A percentile compares a stretch with the other conserved stretches of the same genome.
Conservation (phyloP, 2,113 vertebrate genomes). For the Apus apus region DNA sequence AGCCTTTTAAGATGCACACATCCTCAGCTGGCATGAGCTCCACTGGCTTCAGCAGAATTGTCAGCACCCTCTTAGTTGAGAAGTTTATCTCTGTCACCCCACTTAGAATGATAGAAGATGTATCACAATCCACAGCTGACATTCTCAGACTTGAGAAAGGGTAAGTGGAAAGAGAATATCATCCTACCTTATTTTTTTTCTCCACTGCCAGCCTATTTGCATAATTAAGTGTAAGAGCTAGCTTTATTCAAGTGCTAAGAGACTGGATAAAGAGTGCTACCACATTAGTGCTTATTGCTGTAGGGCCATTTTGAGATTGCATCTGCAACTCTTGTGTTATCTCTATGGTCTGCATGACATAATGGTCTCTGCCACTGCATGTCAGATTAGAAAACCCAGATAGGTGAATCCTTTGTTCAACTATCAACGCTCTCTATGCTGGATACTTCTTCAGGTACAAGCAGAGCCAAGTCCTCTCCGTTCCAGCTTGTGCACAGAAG, state of each 20-base stretch:
- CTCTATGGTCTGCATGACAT: neutral
- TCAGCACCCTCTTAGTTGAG: neutral
- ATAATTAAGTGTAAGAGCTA: constrained; percentile 2
- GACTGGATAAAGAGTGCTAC: neutral
- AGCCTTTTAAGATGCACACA: neutral
- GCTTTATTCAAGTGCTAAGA: neutral
- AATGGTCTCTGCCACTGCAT: neutral
- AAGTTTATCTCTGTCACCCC: neutral
- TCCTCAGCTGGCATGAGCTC: neutral
- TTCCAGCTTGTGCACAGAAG: constrained; percentile 58
- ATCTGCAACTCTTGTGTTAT: neutral
- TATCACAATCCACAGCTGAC: neutral
- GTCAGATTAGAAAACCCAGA: neutral
- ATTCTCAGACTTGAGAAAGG: neutral
- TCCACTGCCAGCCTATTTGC: neutral
- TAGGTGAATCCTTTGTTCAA: constrained; percentile 9
- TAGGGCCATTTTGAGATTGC: neutral
- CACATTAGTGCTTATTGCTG: constrained; percentile 30
- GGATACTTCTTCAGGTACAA: constrained; percentile 70
- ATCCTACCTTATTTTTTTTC: neutral
- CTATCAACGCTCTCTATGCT: constrained; percentile 46
- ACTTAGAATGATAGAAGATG: neutral
- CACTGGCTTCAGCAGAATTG: neutral
- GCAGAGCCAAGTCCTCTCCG: constrained; percentile 50
- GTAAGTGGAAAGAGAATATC: neutral